Percentiles rank a stretch among this genome's conserved stretches.
Conservation (phyloP, 2,113 vertebrate genomes). For the Telmatochromis brichardi region DNA sequence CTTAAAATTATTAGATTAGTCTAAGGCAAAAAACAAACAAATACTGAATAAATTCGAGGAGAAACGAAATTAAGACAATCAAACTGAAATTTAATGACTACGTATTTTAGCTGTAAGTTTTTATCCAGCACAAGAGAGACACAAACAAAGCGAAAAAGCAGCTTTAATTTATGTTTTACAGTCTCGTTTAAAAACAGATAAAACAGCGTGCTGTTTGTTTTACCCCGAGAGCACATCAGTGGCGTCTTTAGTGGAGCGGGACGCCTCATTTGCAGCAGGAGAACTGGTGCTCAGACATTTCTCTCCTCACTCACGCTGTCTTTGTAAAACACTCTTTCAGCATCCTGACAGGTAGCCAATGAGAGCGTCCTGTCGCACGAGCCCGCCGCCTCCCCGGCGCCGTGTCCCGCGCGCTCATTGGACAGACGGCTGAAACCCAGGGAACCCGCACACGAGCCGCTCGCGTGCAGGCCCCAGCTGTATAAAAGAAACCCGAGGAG, state of each 20-base stretch:
- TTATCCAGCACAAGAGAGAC: neutral
- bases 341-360: conserved; percentile 74
- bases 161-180: neutral
- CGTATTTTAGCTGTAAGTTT: neutral
- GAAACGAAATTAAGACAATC: neutral
- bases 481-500: conserved; percentile 77
- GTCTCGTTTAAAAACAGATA: neutral
- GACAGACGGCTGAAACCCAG: conserved; percentile 72
- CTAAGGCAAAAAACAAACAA: neutral
- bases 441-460: conserved; percentile 83
- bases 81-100: neutral
- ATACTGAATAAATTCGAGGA: neutral
- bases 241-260: neutral
- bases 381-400: conserved; percentile 63
- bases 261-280: neutral
- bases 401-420: conserved; percentile 77
- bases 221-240: neutral
- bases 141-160: neutral
- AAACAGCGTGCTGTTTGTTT: neutral
- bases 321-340: neutral
- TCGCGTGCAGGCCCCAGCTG: conserved; percentile 77
- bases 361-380: conserved; percentile 70
- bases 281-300: neutral
- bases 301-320: neutral
- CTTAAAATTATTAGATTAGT: neutral